Conservation (phyloP, 2,113 vertebrate genomes). For the Hippocampus barbouri region DNA sequence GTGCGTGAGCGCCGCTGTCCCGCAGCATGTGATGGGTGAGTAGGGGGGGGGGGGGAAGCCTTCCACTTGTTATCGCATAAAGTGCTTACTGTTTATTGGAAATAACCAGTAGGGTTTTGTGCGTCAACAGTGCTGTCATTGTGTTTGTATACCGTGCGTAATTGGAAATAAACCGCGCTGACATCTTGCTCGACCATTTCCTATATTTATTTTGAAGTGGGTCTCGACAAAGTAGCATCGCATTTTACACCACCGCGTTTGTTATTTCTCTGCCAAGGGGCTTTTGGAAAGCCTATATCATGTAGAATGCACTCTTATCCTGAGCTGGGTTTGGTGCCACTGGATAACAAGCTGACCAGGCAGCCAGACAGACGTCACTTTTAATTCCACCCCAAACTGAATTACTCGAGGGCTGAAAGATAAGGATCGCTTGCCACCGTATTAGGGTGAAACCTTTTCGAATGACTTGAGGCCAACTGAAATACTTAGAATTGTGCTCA, state of each 20-base stretch:
- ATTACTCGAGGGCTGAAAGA: neutral
- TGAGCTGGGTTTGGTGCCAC: slow-evolving; percentile 9
- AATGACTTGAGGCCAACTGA: neutral
- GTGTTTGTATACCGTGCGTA: slow-evolving; percentile 11
- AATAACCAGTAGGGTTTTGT: slow-evolving; percentile 7
- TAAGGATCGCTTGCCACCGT: neutral
- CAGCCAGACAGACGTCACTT: slow-evolving; percentile 2
- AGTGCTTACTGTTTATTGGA: slow-evolving; percentile 16
- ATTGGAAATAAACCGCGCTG: neutral
- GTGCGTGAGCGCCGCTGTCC: slow-evolving; percentile 71
- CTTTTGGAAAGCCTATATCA: neutral
- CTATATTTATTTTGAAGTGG: neutral
- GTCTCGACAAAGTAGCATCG: neutral
- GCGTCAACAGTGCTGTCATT: neutral
- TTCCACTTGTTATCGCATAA: slow-evolving; percentile 9
- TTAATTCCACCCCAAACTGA: neutral
- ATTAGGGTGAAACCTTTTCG: neutral
- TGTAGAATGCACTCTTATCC: neutral
- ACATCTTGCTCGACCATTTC: neutral
- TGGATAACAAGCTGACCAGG: slow-evolving; percentile 8
- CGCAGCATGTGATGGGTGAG: slow-evolving; percentile 73
- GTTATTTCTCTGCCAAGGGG: neutral
- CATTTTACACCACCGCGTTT: neutral
- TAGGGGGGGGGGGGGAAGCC: slow-evolving; percentile 5
- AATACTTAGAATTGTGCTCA: neutral